Base-by-base conservation (phyloP, 2,888 invertebrate genomes). In the Itoplectis maculator region DNA sequence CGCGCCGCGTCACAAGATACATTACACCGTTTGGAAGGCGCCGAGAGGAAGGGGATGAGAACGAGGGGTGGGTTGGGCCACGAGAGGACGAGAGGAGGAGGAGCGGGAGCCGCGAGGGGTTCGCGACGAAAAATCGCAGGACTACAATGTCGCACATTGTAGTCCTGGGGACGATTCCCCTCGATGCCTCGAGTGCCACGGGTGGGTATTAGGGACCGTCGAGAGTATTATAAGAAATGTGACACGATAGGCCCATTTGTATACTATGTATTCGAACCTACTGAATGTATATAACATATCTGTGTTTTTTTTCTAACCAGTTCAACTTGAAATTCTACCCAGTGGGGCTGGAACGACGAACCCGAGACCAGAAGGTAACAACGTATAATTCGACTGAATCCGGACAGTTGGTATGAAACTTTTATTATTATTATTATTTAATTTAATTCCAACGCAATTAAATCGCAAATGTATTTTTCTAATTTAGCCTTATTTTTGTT, bases 211-310 rank as follows among this genome's bases (percentile, higher is more conserved):
- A 59, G 74, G 61, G 68, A 73, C 59, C 66, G 40, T 35, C 23
- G 23, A 51, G 77, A 59, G 68, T 66, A 81, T 81, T 81, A 73
- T 73, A 77, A n/a, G 77, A 69, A 85, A 85, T 85, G 84, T 80
- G 84, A 85, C 75, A 85, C 85, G 84, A 84, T 84, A 85, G 85
- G 84, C 73, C 72, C 77, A 70, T 84, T 76, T 29, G 20, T 42
- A 20, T 70, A 56, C 51, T 70, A 51, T 56, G 45, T 78, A 72
- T 37, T 45, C 37, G 29, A 73, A 23, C 23, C 66, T 45, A 61
- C 18, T 35, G 29, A 29, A 29, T 29, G 5, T 29, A 29, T 29
- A 29, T 29, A n/a, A 15, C 47, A 42, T 66, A 15, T 37, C 59
- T 54, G 15, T 29, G 40, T 40, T 47, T 18, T 66, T 40, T n/a